Evolutionary conservation across 2,888 invertebrate species (phyloP).

Genomic region (Drosophila histrio): DNA sequence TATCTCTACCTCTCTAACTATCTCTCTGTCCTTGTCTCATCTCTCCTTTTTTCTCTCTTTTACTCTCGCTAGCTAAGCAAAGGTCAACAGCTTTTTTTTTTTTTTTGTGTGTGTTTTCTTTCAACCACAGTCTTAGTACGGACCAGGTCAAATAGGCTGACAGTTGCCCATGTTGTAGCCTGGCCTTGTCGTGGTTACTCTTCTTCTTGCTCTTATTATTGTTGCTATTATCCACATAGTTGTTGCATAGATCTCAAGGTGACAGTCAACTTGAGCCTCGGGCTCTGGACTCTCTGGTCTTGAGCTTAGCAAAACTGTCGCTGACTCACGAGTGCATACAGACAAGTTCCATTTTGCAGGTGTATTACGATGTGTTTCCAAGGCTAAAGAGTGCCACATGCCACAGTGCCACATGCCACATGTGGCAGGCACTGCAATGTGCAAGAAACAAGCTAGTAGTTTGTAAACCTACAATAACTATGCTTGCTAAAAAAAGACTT

Average conservation of each 20-base stretch:
- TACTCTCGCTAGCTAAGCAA: constrained; percentile 12
- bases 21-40: neutral
- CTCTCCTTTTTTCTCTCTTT: neutral
- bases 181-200: constrained; percentile 42
- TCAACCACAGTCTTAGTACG: constrained; percentile 23
- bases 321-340: constrained; percentile 10
- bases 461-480: neutral
- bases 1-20: neutral
- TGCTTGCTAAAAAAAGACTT: neutral
- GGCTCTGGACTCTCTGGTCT: constrained; percentile 21
- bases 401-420: neutral
- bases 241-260: constrained; percentile 47
- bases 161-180: constrained; percentile 44
- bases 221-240: constrained; percentile 5
- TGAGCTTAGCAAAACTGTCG: constrained; percentile 43
- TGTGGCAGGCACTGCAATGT: constrained; percentile 1
- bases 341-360: constrained; percentile 26
- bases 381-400: constrained; percentile 15
- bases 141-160: constrained; percentile 58
- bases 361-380: constrained; percentile 5
- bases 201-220: neutral
- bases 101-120: constrained; percentile 25
- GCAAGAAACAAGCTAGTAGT: neutral
- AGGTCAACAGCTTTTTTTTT: constrained; percentile 54
- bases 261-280: constrained; percentile 51